phyloP scores from a whole-genome alignment of 1,140 invertebrate genomes.

The Euglossa dilemma region DNA sequence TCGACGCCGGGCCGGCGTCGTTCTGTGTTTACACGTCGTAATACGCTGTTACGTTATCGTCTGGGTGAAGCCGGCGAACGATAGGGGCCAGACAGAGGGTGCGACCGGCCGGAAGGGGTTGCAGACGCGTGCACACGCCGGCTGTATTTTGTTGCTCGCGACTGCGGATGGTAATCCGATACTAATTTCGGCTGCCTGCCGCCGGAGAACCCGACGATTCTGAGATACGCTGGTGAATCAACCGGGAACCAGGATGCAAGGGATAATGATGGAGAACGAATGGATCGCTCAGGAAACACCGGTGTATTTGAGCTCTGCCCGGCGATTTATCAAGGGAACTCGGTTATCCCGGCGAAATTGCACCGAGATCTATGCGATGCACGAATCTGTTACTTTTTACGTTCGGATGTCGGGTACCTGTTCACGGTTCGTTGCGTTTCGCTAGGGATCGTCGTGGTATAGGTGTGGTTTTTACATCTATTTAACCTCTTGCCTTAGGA shows the following conservation, averaged over 20 bases:
- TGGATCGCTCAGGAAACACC: neutral
- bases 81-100: neutral
- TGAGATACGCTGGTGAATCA: neutral
- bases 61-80: neutral
- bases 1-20: neutral
- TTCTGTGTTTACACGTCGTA: constrained; percentile 31
- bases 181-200: neutral
- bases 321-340: neutral
- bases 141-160: neutral
- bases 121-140: neutral
- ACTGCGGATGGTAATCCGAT: neutral
- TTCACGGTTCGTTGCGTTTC: no score
- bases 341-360: neutral
- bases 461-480: no score
- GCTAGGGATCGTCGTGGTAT: no score
- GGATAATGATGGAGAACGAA: neutral
- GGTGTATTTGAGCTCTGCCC: neutral
- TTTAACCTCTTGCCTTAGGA: no score
- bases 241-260: neutral
- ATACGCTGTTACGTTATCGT: constrained; percentile 26
- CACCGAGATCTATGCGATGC: neutral
- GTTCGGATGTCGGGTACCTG: no score
- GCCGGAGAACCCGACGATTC: neutral
- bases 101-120: neutral
- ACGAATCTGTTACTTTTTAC: no score